Evolutionary conservation across 2,797 vertebrate genomes (phyloP), one percentile per base, ranked within the genome.

Genomic region (Epinephelus malabaricus): DNA sequence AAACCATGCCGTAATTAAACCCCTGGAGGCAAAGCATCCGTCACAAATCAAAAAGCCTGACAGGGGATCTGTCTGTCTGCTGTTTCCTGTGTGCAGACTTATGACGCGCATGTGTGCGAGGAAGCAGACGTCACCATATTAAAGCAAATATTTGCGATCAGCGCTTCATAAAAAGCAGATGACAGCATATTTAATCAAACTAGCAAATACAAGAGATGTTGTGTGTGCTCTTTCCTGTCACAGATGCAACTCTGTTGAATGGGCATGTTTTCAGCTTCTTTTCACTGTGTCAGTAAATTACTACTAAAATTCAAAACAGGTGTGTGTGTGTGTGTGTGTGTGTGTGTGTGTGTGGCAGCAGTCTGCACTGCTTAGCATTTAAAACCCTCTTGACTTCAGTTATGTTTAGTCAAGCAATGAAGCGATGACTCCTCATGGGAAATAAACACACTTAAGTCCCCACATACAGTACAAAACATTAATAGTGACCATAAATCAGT

Each of bases 381-480:
- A 49, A 80, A 81, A 69, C 4, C 69, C 61, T 61, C 49, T 9
- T 62, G 1, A 27, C 46, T 66, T 56, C 38, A 60, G 14, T 71
- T 34, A 34, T 34, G 34, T 74, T 74, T 65, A 64, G 68, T 72
- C 49, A 73, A 83, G 56, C 43, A 63, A 55, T 81, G 23, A 78
- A 40, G 67, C 46, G 47, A 60, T 62, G 55, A 65, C 74, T 83
- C 49, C 66, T 69, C 46, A 4, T 69, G 45, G 66, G 78, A 79
- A 62, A 64, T 59, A 65, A 38, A 51, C 19, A 73, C 8, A 21
- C n/a, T 45, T 55, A 40, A 85, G 62, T 53, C 40, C 19, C 77
- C 85, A 73, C 78, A 83, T 88, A 76, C 73, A 87, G 80, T 64
- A 78, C 66, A 72, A 63, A 73, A 65, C 59, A 71, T 55, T 71